Evolutionary conservation across 1,140 invertebrate species (phyloP).

Genomic region (Oryctes rhinoceros): DNA sequence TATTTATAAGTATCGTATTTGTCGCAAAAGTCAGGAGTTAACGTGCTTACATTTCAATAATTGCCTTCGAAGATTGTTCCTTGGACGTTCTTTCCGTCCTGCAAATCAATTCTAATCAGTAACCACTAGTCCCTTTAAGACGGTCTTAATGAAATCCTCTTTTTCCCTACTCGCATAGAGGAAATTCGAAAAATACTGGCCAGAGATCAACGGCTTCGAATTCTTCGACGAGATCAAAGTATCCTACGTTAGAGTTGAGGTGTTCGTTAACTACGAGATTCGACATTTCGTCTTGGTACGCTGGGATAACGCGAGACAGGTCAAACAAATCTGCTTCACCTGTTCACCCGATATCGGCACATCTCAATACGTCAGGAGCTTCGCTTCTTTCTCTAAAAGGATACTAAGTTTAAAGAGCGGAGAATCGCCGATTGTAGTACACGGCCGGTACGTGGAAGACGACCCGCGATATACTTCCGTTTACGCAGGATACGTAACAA

Average conservation of each 20-base stretch:
- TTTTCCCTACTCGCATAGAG: constrained; percentile 44
- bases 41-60: too few species aligned
- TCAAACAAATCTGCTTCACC: background rate
- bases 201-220: constrained; percentile 61
- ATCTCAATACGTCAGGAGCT: constrained; percentile 4
- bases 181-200: constrained; percentile 75
- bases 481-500: background rate
- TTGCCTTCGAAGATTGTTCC: too few species aligned
- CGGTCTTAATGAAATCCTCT: background rate
- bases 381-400: background rate
- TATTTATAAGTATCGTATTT: too few species aligned
- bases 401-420: background rate
- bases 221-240: constrained; percentile 58
- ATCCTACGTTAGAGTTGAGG: background rate
- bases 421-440: background rate
- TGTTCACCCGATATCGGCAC: background rate
- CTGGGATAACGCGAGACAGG: background rate
- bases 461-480: background rate
- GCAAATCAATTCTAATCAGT: too few species aligned
- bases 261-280: background rate
- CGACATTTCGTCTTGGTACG: background rate
- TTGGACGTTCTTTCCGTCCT: too few species aligned
- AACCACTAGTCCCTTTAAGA: background rate
- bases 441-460: background rate
- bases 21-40: too few species aligned